Conservation (phyloP, 2,797 vertebrate species). For the Sebastes matsubarae region DNA sequence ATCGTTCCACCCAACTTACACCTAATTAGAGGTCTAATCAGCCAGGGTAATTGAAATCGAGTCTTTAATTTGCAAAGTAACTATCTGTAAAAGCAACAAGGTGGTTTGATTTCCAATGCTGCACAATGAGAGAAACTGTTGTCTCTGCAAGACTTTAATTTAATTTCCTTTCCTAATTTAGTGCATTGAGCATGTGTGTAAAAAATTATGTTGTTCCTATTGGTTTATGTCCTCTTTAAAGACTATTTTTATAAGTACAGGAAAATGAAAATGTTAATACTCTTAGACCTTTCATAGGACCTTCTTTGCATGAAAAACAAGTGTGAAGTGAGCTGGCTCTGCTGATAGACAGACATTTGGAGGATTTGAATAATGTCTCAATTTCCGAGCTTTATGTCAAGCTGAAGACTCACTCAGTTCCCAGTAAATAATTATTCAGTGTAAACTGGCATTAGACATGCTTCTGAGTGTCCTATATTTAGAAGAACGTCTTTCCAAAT, state of each 20-base stretch:
- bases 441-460: constrained; percentile 54
- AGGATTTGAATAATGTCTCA: constrained; percentile 56
- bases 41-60: too few relatives aligned
- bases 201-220: not conserved
- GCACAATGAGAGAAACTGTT: not conserved
- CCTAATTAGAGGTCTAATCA: too few relatives aligned
- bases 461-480: constrained; percentile 60
- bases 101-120: not conserved
- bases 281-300: constrained; percentile 19
- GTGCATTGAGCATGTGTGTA: not conserved
- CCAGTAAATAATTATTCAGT: constrained; percentile 56
- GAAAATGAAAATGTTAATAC: constrained; percentile 31
- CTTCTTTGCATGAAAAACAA: constrained; percentile 5
- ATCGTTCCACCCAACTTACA: too few relatives aligned
- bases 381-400: constrained; percentile 39
- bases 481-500: constrained; percentile 39
- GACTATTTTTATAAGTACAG: not conserved
- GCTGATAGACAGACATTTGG: constrained; percentile 37
- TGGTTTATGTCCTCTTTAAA: not conserved
- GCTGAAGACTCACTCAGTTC: constrained; percentile 37
- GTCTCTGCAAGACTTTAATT: not conserved
- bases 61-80: not conserved
- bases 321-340: constrained; percentile 15
- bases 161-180: not conserved
- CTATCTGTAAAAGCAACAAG: not conserved